Percentiles rank a stretch among this genome's conserved stretches.
Conservation (phyloP, 2,113 vertebrate species). For the Ammospiza caudacuta region DNA sequence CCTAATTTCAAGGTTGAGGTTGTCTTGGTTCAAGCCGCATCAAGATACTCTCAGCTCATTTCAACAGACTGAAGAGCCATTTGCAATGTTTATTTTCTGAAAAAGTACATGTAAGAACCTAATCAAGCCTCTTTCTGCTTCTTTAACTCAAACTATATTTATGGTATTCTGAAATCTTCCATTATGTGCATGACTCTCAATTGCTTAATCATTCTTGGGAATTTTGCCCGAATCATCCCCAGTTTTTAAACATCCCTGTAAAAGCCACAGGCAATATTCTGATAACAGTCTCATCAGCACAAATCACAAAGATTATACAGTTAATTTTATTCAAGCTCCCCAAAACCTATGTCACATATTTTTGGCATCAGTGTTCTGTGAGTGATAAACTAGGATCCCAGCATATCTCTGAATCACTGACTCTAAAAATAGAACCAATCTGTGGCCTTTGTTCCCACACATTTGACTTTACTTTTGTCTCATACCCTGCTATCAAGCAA, state of each 20-base stretch:
- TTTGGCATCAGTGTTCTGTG: background rate
- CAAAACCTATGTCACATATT: background rate
- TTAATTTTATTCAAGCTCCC: background rate
- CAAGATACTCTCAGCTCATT: background rate
- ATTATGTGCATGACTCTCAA: background rate
- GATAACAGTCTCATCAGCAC: background rate
- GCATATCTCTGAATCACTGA: background rate
- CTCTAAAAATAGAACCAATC: background rate
- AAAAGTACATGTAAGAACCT: background rate
- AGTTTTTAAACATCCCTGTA: background rate
- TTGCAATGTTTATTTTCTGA: constrained; percentile 13
- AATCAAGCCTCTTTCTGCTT: constrained; percentile 3
- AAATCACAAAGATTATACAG: background rate
- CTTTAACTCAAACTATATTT: background rate
- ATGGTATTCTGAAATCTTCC: constrained; percentile 14
- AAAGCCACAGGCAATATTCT: background rate
- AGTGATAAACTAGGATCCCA: background rate
- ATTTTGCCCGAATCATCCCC: background rate
- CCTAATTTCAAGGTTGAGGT: background rate
- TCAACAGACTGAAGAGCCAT: background rate
- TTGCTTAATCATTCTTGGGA: constrained; percentile 19
- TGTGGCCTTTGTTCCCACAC: constrained; percentile 3
- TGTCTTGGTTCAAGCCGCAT: background rate
- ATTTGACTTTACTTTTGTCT: constrained; percentile 32
- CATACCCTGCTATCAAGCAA: background rate